Conservation (phyloP, 2,888 invertebrate genomes). For the Synergus umbraculus region DNA sequence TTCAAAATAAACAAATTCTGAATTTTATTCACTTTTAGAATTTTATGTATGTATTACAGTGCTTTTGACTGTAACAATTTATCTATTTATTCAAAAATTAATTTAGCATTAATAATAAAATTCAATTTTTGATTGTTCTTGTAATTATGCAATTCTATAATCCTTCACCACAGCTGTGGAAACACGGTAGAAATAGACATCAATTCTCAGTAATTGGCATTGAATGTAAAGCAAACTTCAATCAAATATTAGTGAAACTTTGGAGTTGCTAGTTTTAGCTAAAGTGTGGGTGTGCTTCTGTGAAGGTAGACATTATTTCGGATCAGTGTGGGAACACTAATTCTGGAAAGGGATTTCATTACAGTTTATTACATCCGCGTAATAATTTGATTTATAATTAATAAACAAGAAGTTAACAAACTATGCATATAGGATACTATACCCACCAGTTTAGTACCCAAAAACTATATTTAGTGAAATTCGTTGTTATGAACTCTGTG, state of each 20-base stretch:
- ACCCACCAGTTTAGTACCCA: too few species aligned
- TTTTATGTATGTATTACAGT: too few species aligned
- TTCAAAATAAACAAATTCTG: too few species aligned
- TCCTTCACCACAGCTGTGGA: not conserved
- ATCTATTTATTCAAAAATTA: not conserved
- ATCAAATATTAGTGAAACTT: slow-evolving; percentile 6
- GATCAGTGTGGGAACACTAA: not conserved
- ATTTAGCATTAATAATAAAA: not conserved
- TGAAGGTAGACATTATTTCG: not conserved
- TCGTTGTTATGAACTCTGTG: too few species aligned
- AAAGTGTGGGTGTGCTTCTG: not conserved
- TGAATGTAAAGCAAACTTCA: slow-evolving; percentile 15
- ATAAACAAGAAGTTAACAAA: not conserved
- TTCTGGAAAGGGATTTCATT: not conserved
- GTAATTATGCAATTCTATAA: not conserved
- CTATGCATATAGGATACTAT: too few species aligned
- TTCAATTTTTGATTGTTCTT: not conserved
- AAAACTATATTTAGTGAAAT: too few species aligned
- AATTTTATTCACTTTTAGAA: too few species aligned
- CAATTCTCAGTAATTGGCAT: slow-evolving; percentile 2
- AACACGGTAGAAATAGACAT: not conserved
- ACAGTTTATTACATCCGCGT: not conserved
- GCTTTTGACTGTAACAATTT: not conserved
- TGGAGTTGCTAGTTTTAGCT: not conserved
- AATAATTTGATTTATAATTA: not conserved